These are phyloP conservation scores for Drosophila rufa DNA, from an alignment of 1,140 invertebrate species.

Conservation along the genomic window DNA sequence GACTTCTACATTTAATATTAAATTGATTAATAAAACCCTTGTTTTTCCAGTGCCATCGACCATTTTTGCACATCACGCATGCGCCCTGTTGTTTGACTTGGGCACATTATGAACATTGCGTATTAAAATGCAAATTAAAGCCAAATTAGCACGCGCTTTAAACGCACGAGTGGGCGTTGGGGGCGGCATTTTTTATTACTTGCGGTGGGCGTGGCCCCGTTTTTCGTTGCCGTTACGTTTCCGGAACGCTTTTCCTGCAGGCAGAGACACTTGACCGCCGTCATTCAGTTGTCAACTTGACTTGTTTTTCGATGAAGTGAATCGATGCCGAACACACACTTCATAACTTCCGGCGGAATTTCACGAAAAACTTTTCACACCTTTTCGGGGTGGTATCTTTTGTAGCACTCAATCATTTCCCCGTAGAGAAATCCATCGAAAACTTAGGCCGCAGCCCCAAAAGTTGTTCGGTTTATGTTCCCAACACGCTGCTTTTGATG, in stretches of 20 bases:
- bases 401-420: constrained; percentile 31
- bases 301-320: constrained; percentile 22
- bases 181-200: constrained; percentile 1
- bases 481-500: constrained; percentile 26
- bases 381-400: constrained; percentile 19
- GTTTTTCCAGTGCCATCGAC: constrained; percentile 2
- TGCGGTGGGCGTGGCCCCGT: constrained; percentile 8
- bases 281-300: constrained; percentile 52
- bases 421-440: constrained; percentile 16
- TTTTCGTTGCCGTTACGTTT: neutral
- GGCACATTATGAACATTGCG: constrained; percentile 63
- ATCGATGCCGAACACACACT: neutral
- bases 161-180: neutral
- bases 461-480: neutral
- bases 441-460: constrained; percentile 10
- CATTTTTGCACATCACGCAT: constrained; percentile 54
- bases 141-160: constrained; percentile 68
- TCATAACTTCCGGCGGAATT: constrained; percentile 12
- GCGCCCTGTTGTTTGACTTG: constrained; percentile 50
- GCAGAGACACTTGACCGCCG: constrained; percentile 57
- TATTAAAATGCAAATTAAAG: constrained; percentile 81
- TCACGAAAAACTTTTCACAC: constrained; percentile 17
- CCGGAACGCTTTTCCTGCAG: neutral
- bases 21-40: too few relatives aligned
- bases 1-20: neutral